Evolutionary conservation across 2,797 vertebrate genomes (phyloP), one percentile per base, ranked within the genome.

Genomic region (Mus spretus): DNA sequence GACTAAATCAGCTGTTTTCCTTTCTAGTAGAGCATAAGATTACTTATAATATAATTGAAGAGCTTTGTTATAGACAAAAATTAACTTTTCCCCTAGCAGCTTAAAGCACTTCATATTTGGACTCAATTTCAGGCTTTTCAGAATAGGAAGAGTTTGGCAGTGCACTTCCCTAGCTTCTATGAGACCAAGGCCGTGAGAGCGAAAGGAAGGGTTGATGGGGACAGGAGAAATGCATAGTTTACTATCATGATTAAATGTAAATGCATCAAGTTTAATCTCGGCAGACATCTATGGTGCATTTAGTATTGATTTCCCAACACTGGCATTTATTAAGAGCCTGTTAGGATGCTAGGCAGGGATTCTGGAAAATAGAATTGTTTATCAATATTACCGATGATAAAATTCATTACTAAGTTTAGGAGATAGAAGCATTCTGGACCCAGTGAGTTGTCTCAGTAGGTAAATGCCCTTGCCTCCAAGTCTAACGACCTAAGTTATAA

Each of bases 11-110:
- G 1, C 44, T 93, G 1, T 77, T 70, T 96, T 53, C 37, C 65
- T 6, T 79, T 92, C 44, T 15, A 55, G n/a, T 26, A 90, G 55
- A 86, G 24, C 83, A 9, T 70, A 95, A 81, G 40, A 75, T 80
- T 91, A 89, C 53, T 37, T 80, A 28, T 53, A 79, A 65, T 61
- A 44, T 47, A 91, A 24, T 92, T 93, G 89, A 90, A 93, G 82
- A 90, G 67, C 50, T 59, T 89, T 96, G 37, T 40, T 85, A 44
- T 91, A 96, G 90, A 89, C 83, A 65, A 61, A 95, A 89, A 78
- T 86, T 89, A 81, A 91, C 22, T 1, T 95, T 93, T 81, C 20
- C 44, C 37, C 28, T 40, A 85, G 78, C 77, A 96, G 9, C 50
- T 82, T 94, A 50, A 57, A 86, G 57, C 20, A 84, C 47, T 89